These are phyloP conservation scores for Chloebia gouldiae DNA, from an alignment of 2,113 vertebrate species.

Conservation along the genomic window DNA sequence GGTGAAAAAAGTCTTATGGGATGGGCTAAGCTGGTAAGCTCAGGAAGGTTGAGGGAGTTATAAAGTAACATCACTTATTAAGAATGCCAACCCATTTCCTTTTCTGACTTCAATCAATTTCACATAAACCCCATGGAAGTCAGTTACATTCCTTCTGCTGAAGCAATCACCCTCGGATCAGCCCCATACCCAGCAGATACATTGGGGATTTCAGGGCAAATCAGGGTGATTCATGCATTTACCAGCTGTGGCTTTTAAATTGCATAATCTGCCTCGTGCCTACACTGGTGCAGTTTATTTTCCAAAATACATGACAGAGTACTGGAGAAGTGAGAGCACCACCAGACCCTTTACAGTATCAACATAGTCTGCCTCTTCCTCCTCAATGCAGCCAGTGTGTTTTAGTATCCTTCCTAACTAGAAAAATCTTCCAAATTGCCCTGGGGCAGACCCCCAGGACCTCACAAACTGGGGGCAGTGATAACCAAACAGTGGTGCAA, in stretches of 20 bases:
- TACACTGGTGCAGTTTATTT: background rate
- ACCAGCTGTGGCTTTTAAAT: background rate
- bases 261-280: background rate
- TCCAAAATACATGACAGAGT: background rate
- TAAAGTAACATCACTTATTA: background rate
- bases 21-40: conserved; percentile 34
- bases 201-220: background rate
- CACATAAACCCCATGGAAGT: background rate
- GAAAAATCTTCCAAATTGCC: background rate
- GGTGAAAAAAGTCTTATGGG: conserved; percentile 12
- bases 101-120: background rate
- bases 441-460: background rate
- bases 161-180: background rate
- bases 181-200: background rate
- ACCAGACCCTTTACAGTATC: background rate
- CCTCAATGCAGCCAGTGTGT: background rate
- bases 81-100: background rate
- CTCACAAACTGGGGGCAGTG: background rate
- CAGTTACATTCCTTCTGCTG: background rate
- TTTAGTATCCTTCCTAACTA: background rate
- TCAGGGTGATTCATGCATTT: background rate
- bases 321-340: background rate
- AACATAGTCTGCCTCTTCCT: background rate
- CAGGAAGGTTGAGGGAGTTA: background rate
- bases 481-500: background rate